Evolutionary conservation across 2,888 invertebrate species (phyloP).

Genomic region (Lycaena phlaeas): DNA sequence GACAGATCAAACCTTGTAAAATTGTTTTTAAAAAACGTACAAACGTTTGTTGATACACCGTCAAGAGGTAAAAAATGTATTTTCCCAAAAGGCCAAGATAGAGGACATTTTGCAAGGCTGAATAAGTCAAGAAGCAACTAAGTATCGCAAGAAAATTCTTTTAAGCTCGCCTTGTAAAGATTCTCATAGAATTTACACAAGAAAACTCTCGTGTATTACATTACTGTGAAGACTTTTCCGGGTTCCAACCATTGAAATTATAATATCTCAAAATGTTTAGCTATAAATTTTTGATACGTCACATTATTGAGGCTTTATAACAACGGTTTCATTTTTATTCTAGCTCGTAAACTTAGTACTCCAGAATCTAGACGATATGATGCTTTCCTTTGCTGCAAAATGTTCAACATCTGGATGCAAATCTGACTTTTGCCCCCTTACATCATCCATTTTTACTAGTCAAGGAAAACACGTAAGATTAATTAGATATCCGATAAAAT

Average conservation of each 20-base stretch:
- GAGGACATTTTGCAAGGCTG: constrained; percentile 13
- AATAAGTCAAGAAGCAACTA: constrained; percentile 14
- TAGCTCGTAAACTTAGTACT: too few species aligned
- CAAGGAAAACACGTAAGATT: too few species aligned
- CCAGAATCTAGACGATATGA: too few species aligned
- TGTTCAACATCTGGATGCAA: too few species aligned
- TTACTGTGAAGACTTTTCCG: background rate
- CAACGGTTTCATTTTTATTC: too few species aligned
- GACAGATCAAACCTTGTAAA: background rate
- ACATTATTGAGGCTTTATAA: too few species aligned
- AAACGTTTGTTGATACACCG: background rate
- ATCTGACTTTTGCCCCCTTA: too few species aligned
- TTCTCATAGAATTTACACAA: constrained; percentile 8
- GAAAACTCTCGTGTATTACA: constrained; percentile 5
- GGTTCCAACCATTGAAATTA: background rate
- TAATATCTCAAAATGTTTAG: background rate
- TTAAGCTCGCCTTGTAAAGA: constrained; percentile 8
- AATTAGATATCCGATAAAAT: too few species aligned
- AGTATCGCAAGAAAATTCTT: constrained; percentile 11
- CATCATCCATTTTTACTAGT: too few species aligned
- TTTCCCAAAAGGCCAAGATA: background rate
- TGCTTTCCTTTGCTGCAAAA: too few species aligned
- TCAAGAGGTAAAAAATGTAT: background rate
- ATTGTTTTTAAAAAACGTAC: background rate
- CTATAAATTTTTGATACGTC: background rate